phyloP scores from a whole-genome alignment of 2,797 vertebrate species.

The Peromyscus attwateri region DNA sequence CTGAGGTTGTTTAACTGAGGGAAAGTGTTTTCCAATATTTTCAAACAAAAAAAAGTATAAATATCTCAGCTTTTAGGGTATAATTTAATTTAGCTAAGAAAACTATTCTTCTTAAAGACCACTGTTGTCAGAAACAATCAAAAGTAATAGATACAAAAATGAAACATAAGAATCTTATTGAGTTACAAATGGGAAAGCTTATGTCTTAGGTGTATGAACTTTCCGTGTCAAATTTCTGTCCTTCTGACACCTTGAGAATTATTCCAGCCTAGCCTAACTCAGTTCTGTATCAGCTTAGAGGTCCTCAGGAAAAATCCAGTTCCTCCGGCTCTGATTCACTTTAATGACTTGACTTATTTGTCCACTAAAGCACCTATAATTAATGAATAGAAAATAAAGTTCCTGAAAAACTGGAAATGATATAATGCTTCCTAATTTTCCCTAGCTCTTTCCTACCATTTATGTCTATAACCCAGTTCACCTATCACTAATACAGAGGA shows the following conservation, averaged over 20 bases:
- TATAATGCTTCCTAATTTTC: slow-evolving; percentile 31
- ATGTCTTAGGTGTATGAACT: not conserved
- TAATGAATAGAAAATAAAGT: slow-evolving; percentile 28
- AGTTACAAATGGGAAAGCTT: not conserved
- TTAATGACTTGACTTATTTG: not conserved
- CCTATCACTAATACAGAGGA: not conserved
- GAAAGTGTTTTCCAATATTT: slow-evolving; percentile 54
- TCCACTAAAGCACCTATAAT: slow-evolving; percentile 36
- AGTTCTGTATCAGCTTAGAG: not conserved
- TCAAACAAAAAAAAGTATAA: slow-evolving; percentile 37
- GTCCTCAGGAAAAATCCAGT: not conserved
- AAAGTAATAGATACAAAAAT: slow-evolving; percentile 19
- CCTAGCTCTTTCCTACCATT: not conserved
- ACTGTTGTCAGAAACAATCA: not conserved
- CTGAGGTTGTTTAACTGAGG: slow-evolving; percentile 44
- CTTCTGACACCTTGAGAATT: not conserved
- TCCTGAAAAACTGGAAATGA: not conserved
- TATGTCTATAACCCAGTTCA: not conserved
- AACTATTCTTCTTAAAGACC: not conserved
- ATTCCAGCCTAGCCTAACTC: not conserved
- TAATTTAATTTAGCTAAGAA: slow-evolving; percentile 50
- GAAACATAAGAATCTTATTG: slow-evolving; percentile 10
- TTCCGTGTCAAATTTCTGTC: not conserved
- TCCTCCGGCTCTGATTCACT: not conserved
- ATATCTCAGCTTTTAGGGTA: slow-evolving; percentile 37